These are phyloP conservation scores for Rachycentron canadum DNA, from an alignment of 2,797 vertebrate genomes.

Conservation along the genomic window DNA sequence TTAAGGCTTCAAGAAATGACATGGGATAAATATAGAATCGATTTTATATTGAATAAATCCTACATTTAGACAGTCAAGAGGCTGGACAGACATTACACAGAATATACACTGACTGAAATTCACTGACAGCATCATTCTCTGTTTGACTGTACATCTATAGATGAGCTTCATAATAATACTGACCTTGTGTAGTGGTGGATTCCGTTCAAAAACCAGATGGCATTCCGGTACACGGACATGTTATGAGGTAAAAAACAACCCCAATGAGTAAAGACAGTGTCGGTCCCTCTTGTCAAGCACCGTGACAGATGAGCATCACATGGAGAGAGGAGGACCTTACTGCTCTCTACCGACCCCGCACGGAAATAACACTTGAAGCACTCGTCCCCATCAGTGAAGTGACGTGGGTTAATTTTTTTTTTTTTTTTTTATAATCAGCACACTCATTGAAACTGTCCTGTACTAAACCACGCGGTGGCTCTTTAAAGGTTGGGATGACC, in stretches of 20 bases:
- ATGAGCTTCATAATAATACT: slow-evolving; percentile 45
- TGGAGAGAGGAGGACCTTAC: slow-evolving; percentile 27
- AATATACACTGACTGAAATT: neutral
- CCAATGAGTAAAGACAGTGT: neutral
- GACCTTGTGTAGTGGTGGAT: slow-evolving; percentile 85
- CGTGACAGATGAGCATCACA: slow-evolving; percentile 54
- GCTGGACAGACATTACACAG: neutral
- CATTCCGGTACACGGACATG: slow-evolving; percentile 85
- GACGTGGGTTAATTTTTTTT: neutral
- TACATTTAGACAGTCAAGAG: neutral
- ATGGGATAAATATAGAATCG: slow-evolving; percentile 1
- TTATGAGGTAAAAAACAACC: slow-evolving; percentile 29
- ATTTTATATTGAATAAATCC: neutral
- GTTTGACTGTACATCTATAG: neutral
- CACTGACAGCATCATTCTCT: neutral
- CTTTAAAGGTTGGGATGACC: neutral
- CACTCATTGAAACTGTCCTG: slow-evolving; percentile 29
- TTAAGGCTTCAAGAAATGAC: neutral
- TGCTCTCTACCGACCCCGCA: slow-evolving; percentile 61
- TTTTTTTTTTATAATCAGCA: slow-evolving; percentile 5
- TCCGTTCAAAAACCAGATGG: slow-evolving; percentile 85
- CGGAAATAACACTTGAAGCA: slow-evolving; percentile 29
- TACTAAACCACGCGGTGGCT: neutral
- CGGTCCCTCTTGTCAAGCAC: slow-evolving; percentile 27
- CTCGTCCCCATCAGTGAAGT: neutral